phyloP scores from a whole-genome alignment of 2,888 invertebrate species.

The Hemistola chrysoprasaria region DNA sequence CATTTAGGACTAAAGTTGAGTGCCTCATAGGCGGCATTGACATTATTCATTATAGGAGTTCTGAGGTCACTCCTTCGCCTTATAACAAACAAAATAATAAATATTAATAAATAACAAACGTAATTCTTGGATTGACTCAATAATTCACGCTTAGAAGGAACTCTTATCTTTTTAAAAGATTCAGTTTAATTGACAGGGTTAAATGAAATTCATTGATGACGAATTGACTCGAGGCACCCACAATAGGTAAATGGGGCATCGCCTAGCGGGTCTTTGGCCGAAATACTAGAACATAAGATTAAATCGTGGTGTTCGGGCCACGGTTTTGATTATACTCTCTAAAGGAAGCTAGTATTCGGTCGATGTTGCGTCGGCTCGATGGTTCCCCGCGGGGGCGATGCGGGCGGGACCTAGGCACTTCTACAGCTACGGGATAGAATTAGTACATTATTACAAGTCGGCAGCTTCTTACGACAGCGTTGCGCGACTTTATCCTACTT shows the following conservation, averaged over 20 bases:
- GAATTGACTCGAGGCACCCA: constrained; percentile 76
- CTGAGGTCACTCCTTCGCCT: no score
- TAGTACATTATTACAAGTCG: constrained; percentile 40
- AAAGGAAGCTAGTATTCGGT: no score
- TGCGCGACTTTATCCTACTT: constrained; percentile 75
- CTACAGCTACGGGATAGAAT: constrained; percentile 48
- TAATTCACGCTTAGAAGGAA: constrained; percentile 24
- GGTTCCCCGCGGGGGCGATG: constrained; percentile 11
- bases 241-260: constrained; percentile 42
- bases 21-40: constrained; percentile 46
- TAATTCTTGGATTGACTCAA: constrained; percentile 18
- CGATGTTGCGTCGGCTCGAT: background rate
- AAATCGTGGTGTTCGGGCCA: no score
- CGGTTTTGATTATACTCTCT: no score
- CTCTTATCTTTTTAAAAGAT: constrained; percentile 47
- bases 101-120: background rate
- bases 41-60: background rate
- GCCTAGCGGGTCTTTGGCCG: constrained; percentile 1
- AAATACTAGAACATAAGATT: no score
- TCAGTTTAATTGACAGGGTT: constrained; percentile 68
- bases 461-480: constrained; percentile 69
- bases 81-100: background rate
- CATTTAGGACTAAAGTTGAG: constrained; percentile 44
- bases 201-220: constrained; percentile 60
- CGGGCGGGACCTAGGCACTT: constrained; percentile 43